Evolutionary conservation across 2,113 vertebrate species (phyloP).

Genomic region (Tichodroma muraria): DNA sequence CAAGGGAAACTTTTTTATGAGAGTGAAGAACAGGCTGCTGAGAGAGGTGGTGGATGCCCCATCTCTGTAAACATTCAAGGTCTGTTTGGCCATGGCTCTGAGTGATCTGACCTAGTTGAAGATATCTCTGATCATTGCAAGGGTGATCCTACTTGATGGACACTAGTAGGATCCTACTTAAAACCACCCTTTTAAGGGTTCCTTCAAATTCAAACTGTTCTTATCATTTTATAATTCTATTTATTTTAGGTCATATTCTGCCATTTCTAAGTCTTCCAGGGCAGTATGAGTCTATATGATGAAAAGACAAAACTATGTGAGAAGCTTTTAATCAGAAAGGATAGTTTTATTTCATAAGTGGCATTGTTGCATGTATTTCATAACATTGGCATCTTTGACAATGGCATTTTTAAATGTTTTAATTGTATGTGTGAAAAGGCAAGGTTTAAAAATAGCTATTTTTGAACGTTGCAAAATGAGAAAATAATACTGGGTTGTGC

Average conservation of each 20-base stretch:
- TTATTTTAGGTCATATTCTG: background rate
- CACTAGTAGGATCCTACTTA: too few species aligned
- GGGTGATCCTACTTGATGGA: background rate
- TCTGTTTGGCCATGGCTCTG: rapidly evolving
- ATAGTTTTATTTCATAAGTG: background rate
- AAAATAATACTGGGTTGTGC: background rate
- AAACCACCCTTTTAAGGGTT: background rate
- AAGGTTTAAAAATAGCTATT: background rate
- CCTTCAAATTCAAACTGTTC: background rate
- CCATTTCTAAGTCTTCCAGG: background rate
- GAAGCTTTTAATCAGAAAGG: background rate
- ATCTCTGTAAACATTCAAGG: background rate
- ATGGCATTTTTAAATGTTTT: background rate
- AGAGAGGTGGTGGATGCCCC: background rate
- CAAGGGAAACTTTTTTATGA: background rate
- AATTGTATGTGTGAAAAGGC: background rate
- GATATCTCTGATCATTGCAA: background rate
- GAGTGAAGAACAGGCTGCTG: background rate
- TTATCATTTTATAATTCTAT: background rate
- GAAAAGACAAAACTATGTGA: background rate
- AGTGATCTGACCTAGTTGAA: background rate
- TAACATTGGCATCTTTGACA: background rate
- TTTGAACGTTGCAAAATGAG: background rate
- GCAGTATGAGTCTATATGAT: rapidly evolving
- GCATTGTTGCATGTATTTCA: too few species aligned